Conservation (phyloP, 2,888 invertebrate species). For the Hyposoter dolosus region DNA sequence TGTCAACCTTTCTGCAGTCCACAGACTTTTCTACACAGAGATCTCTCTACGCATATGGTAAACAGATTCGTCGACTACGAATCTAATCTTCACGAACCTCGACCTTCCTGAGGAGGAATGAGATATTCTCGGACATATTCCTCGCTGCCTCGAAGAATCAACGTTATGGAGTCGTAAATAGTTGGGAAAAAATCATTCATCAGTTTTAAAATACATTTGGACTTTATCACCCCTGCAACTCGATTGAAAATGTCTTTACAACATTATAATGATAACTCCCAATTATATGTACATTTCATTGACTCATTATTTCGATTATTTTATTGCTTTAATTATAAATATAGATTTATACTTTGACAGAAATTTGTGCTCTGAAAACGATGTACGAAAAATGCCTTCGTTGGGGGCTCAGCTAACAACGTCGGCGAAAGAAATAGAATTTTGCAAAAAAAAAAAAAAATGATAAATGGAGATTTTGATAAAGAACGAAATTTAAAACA, state of each 20-base stretch:
- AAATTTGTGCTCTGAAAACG: not conserved
- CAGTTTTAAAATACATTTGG: conserved; percentile 8
- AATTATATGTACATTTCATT: not conserved
- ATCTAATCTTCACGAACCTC: conserved; percentile 60
- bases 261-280: not conserved
- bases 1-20: not conserved
- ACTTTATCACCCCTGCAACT: too few species aligned
- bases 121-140: conserved; percentile 35
- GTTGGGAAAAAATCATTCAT: not conserved
- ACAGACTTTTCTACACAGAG: not conserved
- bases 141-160: conserved; percentile 6
- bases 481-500: not conserved
- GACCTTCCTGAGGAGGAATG: conserved; percentile 26
- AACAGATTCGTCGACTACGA: conserved; percentile 22
- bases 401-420: not conserved
- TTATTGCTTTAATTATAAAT: not conserved
- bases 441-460: not conserved
- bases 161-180: not conserved
- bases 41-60: not conserved
- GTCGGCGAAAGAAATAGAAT: not conserved
- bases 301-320: not conserved
- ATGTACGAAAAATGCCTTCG: not conserved
- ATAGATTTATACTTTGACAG: not conserved
- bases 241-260: not conserved
- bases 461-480: not conserved